These are phyloP conservation scores for Linepithema humile DNA, from an alignment of 1,140 invertebrate species.

Conservation along the genomic window DNA sequence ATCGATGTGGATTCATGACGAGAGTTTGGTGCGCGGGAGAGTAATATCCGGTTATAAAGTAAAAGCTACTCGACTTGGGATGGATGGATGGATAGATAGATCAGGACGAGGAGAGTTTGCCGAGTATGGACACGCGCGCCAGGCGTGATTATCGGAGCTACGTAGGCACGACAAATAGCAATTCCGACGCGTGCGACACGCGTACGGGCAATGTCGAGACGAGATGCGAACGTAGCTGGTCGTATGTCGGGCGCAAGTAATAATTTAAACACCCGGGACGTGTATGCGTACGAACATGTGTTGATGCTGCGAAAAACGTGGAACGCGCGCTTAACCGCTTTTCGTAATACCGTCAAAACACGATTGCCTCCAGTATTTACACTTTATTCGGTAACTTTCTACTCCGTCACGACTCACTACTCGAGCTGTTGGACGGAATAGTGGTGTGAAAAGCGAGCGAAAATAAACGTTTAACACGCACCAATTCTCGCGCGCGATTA, in stretches of 20 bases:
- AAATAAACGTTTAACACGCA: background rate
- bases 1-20: slow-evolving; percentile 26
- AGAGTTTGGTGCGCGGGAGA: slow-evolving; percentile 4
- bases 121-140: background rate
- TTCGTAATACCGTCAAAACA: background rate
- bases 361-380: background rate
- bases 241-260: background rate
- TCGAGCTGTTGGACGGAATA: background rate
- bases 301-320: background rate
- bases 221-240: background rate
- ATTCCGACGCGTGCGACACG: background rate
- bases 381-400: background rate
- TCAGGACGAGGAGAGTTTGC: background rate
- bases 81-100: slow-evolving; percentile 2
- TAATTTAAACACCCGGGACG: background rate
- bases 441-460: background rate
- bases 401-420: background rate
- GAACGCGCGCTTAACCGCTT: background rate
- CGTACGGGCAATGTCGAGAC: background rate
- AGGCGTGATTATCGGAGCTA: background rate
- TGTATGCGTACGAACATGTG: background rate
- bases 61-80: slow-evolving; percentile 5
- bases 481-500: background rate
- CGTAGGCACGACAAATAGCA: background rate
- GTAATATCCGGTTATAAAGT: slow-evolving; percentile 47